Percentiles rank a stretch among this genome's conserved stretches.
Conservation (phyloP, 2,797 vertebrate species). For the Percopsis omiscomaycus region DNA sequence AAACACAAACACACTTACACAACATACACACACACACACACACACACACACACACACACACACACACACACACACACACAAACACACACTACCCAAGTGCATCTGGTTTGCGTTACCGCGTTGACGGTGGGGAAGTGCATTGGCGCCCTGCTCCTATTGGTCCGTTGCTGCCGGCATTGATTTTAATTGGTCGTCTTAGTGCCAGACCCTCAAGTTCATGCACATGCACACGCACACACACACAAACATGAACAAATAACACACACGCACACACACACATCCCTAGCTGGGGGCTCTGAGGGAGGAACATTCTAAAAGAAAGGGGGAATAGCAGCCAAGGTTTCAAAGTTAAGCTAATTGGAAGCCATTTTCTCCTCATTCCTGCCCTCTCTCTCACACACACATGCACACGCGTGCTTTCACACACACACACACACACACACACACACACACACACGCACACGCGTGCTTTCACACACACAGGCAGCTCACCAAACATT, state of each 20-base stretch:
- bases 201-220: constrained; percentile 68
- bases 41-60: not conserved
- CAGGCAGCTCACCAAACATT: constrained; percentile 48
- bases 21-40: constrained; percentile 5
- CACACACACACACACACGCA: constrained; percentile 43
- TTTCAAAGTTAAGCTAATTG: constrained; percentile 74
- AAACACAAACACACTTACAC: constrained; percentile 22
- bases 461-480: constrained; percentile 44
- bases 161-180: constrained; percentile 66
- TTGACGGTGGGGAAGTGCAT: constrained; percentile 74
- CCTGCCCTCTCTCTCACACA: not conserved
- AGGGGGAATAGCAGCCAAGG: constrained; percentile 56
- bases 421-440: constrained; percentile 45
- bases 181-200: constrained; percentile 73
- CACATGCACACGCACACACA: constrained; percentile 22
- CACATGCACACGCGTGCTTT: constrained; percentile 31
- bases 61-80: constrained; percentile 5
- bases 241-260: constrained; percentile 10
- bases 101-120: constrained; percentile 80
- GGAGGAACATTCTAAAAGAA: constrained; percentile 56
- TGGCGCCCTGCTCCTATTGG: constrained; percentile 72
- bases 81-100: constrained; percentile 50
- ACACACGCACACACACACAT: constrained; percentile 16
- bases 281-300: constrained; percentile 50
- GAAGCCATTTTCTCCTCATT: constrained; percentile 58